phyloP scores from a whole-genome alignment of 2,113 vertebrate species.

The Mola mola region DNA sequence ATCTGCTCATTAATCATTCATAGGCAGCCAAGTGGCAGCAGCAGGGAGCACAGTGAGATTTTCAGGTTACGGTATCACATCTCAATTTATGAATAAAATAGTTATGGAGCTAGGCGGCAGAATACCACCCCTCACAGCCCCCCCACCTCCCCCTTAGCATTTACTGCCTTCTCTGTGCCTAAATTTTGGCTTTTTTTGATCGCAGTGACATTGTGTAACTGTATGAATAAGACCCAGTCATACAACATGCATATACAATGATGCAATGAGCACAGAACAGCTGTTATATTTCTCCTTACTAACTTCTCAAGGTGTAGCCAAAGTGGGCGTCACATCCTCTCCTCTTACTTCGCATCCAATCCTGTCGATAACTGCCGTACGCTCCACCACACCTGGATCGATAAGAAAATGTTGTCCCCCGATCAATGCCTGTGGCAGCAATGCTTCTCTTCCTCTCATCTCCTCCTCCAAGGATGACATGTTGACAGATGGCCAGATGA shows the following conservation, averaged over 20 bases:
- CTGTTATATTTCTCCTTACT: neutral
- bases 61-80: constrained; percentile 81
- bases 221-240: too few species aligned
- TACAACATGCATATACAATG: too few species aligned
- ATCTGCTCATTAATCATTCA: constrained; percentile 85
- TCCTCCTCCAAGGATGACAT: constrained; percentile 58
- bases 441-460: constrained; percentile 22
- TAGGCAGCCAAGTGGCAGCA: constrained; percentile 76
- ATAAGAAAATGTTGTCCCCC: constrained; percentile 42
- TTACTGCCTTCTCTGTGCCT: constrained; percentile 22
- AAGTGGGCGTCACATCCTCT: constrained; percentile 18
- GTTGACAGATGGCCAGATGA: constrained; percentile 47
- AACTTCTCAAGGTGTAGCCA: constrained; percentile 11
- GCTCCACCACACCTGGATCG: constrained; percentile 23
- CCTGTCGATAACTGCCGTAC: constrained; percentile 10
- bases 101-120: constrained; percentile 61
- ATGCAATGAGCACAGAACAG: neutral
- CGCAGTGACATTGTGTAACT: neutral
- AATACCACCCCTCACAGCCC: constrained; percentile 63
- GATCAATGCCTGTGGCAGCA: constrained; percentile 21
- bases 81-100: constrained; percentile 83
- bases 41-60: constrained; percentile 73
- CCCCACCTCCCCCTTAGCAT: constrained; percentile 23
- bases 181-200: constrained; percentile 10
- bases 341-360: constrained; percentile 14